Evolutionary conservation across 1,140 invertebrate species (phyloP).

Genomic region (Oncopeltus fasciatus): DNA sequence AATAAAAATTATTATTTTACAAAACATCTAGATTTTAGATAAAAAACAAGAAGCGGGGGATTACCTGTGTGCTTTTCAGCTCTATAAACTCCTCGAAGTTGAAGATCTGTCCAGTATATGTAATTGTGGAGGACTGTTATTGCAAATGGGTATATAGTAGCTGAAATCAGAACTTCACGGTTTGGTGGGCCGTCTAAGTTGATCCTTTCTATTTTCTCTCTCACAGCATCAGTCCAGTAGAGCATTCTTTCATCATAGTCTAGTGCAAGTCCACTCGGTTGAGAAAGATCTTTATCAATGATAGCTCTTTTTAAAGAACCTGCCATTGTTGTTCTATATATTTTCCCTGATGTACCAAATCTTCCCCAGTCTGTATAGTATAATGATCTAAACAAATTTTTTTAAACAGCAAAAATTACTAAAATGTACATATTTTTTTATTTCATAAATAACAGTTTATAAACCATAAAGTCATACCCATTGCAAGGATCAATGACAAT

Average conservation of each 20-base stretch:
- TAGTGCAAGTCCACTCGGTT: conserved; percentile 88
- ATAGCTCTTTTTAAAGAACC: conserved; percentile 83
- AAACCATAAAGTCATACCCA: conserved; percentile 36
- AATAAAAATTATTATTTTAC: too few species aligned
- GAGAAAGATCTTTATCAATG: conserved; percentile 78
- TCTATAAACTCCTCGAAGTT: conserved; percentile 81
- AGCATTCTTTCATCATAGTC: conserved; percentile 90
- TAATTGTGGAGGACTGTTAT: conserved; percentile 82
- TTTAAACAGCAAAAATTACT: neutral
- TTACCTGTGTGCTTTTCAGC: conserved; percentile 86
- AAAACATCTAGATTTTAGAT: too few species aligned
- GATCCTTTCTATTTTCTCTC: conserved; percentile 92
- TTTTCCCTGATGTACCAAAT: conserved; percentile 83
- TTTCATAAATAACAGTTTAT: neutral
- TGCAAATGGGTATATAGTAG: conserved; percentile 91
- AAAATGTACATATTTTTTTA: neutral
- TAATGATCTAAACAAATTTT: conserved; percentile 43
- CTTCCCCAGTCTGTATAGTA: conserved; percentile 90
- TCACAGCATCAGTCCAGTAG: conserved; percentile 95
- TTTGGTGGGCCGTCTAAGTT: conserved; percentile 64
- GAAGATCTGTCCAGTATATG: conserved; percentile 96
- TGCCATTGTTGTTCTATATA: conserved; percentile 90
- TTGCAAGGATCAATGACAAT: conserved; percentile 95
- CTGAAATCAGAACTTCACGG: conserved; percentile 57
- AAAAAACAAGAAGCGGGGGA: too few species aligned